Conservation (phyloP, 2,113 vertebrate species). For the Lathamus discolor region DNA sequence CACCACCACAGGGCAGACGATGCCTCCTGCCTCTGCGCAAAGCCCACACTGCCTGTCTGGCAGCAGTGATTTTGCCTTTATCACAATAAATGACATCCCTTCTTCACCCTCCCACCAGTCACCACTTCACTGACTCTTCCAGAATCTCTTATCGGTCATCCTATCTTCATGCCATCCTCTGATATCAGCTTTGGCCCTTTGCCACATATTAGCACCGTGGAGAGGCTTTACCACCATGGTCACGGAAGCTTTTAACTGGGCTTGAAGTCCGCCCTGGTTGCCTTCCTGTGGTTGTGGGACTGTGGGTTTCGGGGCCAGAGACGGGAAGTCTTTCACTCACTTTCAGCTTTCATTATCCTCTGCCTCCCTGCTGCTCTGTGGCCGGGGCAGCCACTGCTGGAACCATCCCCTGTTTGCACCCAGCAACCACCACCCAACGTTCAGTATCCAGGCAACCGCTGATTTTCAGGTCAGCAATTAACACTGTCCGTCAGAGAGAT, state of each 20-base stretch:
- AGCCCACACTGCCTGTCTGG: not conserved
- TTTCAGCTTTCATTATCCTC: constrained; percentile 42
- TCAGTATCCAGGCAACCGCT: not conserved
- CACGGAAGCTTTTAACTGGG: not conserved
- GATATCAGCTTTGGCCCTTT: not conserved
- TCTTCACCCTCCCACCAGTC: not conserved
- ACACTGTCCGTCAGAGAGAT: not conserved
- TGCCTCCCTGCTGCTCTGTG: fast-evolving
- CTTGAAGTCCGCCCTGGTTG: not conserved
- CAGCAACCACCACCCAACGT: not conserved
- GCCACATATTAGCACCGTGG: fast-evolving
- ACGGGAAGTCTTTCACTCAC: not conserved
- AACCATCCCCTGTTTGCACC: fast-evolving
- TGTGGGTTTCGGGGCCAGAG: not conserved
- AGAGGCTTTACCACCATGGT: not conserved
- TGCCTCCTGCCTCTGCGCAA: not conserved
- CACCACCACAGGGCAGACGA: fast-evolving
- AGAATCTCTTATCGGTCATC: not conserved
- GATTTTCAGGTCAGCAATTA: constrained; percentile 40
- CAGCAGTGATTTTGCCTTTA: not conserved
- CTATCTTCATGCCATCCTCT: not conserved
- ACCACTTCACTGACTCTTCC: not conserved
- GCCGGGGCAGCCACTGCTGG: fast-evolving
- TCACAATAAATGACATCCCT: not conserved
- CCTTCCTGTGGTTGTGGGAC: not conserved